phyloP scores from a whole-genome alignment of 2,797 vertebrate genomes.

The Xenops minutus region DNA sequence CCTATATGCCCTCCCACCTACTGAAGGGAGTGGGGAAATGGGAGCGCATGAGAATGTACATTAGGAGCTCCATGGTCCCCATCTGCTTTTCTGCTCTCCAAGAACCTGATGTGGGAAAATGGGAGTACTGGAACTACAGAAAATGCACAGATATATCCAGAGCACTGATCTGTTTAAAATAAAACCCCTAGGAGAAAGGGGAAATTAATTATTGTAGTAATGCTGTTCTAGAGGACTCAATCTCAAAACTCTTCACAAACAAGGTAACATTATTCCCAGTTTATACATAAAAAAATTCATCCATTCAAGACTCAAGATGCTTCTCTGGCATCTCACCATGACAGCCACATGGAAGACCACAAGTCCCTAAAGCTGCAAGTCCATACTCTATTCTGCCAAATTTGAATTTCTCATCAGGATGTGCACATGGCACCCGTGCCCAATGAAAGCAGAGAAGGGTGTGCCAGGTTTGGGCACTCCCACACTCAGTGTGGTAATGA shows the following conservation, averaged over 20 bases:
- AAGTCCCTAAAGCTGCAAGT: background rate
- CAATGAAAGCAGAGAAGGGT: background rate
- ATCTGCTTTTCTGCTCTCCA: background rate
- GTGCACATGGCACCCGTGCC: accelerated
- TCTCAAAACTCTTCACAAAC: background rate
- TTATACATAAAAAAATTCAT: background rate
- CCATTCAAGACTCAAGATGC: background rate
- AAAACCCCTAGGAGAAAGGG: background rate
- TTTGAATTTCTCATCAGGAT: accelerated
- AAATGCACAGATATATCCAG: background rate
- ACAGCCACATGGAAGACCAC: background rate
- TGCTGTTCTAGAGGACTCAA: background rate
- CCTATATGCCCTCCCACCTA: background rate
- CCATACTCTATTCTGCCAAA: background rate
- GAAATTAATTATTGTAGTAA: background rate
- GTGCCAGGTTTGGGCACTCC: background rate
- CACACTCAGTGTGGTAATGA: background rate
- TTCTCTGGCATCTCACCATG: background rate
- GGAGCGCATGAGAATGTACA: background rate
- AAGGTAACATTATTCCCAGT: background rate
- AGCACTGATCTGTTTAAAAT: background rate
- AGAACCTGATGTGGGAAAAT: background rate
- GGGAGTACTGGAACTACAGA: background rate
- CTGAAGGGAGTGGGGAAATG: background rate
- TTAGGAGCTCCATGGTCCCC: background rate